phyloP scores from a whole-genome alignment of 2,888 invertebrate genomes.

The Notodonta ziczac region DNA sequence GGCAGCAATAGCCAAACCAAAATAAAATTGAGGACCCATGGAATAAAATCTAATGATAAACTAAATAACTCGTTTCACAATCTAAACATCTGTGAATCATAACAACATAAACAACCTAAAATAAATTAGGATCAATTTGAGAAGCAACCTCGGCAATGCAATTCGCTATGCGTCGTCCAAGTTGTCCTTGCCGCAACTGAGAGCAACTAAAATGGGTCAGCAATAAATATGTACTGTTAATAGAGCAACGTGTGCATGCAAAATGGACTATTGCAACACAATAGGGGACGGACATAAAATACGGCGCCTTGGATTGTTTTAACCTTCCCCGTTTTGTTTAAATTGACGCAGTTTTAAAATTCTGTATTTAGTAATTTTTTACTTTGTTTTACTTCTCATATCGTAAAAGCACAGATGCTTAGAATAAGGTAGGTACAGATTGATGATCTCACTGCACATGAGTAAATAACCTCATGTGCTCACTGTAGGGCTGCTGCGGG shows the following conservation, averaged over 20 bases:
- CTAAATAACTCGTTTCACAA: no score
- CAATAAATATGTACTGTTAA: slow-evolving; percentile 30
- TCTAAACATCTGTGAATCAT: not conserved
- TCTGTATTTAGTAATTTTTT: no score
- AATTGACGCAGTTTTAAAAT: not conserved
- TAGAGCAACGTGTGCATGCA: slow-evolving; percentile 31
- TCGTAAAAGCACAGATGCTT: not conserved
- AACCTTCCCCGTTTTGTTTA: not conserved
- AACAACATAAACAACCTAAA: not conserved
- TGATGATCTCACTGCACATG: not conserved
- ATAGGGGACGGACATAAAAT: slow-evolving; percentile 13
- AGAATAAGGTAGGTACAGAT: no score
- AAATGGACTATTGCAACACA: slow-evolving; percentile 32
- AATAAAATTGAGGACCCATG: no score
- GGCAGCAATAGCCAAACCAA: no score
- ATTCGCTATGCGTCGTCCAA: slow-evolving; percentile 7
- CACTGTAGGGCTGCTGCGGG: not conserved
- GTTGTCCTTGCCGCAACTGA: slow-evolving; percentile 25
- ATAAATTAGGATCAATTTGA: slow-evolving; percentile 5
- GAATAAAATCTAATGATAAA: no score
- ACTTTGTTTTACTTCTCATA: not conserved
- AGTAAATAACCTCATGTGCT: no score
- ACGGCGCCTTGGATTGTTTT: slow-evolving; percentile 3
- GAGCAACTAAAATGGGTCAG: slow-evolving; percentile 33
- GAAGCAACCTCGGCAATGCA: slow-evolving; percentile 17